phyloP scores from a whole-genome alignment of 2,113 vertebrate genomes.

The Eubucco bourcierii region DNA sequence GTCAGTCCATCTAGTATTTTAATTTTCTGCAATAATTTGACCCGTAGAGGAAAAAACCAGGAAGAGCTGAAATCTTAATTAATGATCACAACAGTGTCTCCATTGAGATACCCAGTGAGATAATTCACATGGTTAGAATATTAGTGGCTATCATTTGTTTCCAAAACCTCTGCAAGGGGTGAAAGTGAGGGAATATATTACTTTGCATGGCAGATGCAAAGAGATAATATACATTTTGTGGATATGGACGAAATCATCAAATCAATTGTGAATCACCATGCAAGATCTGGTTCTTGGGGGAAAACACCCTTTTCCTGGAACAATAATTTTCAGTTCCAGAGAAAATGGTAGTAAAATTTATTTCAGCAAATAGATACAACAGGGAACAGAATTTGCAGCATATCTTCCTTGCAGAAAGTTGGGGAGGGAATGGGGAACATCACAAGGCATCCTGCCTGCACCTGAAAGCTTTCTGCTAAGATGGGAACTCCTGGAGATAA shows the following conservation, averaged over 20 bases:
- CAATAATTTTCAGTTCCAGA: neutral
- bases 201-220: neutral
- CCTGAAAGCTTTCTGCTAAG: too few relatives aligned
- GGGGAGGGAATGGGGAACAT: too few relatives aligned
- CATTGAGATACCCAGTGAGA: neutral
- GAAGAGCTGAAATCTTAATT: constrained; percentile 45
- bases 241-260: neutral
- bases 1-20: neutral
- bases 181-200: neutral
- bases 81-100: constrained; percentile 16
- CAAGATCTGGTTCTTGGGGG: neutral
- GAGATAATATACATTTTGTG: neutral
- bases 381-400: neutral
- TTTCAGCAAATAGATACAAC: neutral
- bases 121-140: constrained; percentile 45
- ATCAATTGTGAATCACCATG: neutral
- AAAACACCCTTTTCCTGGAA: neutral
- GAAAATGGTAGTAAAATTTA: neutral
- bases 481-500: too few relatives aligned
- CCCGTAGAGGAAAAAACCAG: constrained; percentile 17
- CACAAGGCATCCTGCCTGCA: too few relatives aligned
- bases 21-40: constrained; percentile 12
- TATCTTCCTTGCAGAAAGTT: neutral
- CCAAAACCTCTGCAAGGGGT: neutral
- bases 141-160: neutral